Evolutionary conservation across 2,113 vertebrate genomes (phyloP).

Genomic region (Melanerpes aurifrons): DNA sequence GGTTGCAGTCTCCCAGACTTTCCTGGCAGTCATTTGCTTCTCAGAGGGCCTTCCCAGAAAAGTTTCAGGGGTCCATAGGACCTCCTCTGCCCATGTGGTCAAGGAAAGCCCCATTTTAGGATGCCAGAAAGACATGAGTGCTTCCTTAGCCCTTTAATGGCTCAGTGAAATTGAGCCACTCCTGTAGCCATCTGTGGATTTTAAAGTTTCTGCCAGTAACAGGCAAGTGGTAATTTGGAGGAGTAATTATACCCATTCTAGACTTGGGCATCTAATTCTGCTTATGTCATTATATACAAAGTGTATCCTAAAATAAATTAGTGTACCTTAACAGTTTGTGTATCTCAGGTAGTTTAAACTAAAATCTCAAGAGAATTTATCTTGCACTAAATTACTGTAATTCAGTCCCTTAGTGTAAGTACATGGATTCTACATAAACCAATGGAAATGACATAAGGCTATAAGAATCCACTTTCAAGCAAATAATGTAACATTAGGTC

Average conservation of each 20-base stretch:
- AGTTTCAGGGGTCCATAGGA: neutral
- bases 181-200: neutral
- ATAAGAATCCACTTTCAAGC: neutral
- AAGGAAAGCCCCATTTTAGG: neutral
- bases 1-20: neutral
- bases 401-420: neutral
- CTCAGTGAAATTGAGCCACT: accelerated
- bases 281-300: neutral
- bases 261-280: neutral
- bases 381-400: neutral
- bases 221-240: neutral
- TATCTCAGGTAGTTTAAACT: neutral
- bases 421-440: neutral
- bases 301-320: neutral
- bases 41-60: neutral
- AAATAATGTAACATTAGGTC: neutral
- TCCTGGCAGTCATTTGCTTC: accelerated
- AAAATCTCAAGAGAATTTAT: neutral
- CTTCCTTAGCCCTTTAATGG: neutral
- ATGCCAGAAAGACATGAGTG: neutral
- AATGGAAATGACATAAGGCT: neutral
- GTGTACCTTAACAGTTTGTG: neutral
- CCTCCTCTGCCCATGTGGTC: accelerated
- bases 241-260: neutral
- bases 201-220: neutral